Evolutionary conservation across 92 coral and sea anemone species (phyloP), one percentile per base, ranked within the genome.

Genomic region (Desmophyllum pertusum): DNA sequence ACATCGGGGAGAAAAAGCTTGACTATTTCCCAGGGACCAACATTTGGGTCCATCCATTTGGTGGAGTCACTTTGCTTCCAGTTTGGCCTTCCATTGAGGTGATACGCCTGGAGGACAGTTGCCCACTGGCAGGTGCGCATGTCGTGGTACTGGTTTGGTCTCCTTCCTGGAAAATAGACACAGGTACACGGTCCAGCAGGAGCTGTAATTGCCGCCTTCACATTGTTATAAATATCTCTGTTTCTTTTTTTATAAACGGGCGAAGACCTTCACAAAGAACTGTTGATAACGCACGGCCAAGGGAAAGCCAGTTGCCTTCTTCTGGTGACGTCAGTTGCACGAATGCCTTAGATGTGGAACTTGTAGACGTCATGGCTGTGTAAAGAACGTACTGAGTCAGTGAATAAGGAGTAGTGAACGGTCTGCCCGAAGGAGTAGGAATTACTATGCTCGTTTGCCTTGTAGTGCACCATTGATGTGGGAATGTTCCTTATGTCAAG

Each of bases 231-330:
- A 90, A 89, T 10, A 78, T 72, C 36, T 85, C 62, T 37, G 79
- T 84, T 45, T 89, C 81, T 69, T 70, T 71, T 0, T 84, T 76
- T 29, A 92, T 85, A 77, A 84, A 93, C 50, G 94, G 78, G 29
- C 93, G 81, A 23, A 93, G 73, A 29, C 96, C 95, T 3, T 39
- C 62, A 57, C 94, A 84, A 50, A 90, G 78, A 29, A 86, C 38
- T 0, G 81, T 77, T 25, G 81, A 21, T 27, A 95, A 80, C n/a
- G 93, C 93, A 61, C 87, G 89, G 2, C 98, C 96, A 57, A 95
- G 94, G 29, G 93, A 87, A 21, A 95, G 89, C 98, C 98, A 95
- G 71, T 95, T 93, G 71, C 84, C 83, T 88, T 90, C 90, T 27
- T 80, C 88, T 17, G 84, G 64, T 18, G 38, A 66, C 29, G 59